Base-by-base conservation (phyloP, 2,113 vertebrate species). In the Collichthys lucidus region DNA sequence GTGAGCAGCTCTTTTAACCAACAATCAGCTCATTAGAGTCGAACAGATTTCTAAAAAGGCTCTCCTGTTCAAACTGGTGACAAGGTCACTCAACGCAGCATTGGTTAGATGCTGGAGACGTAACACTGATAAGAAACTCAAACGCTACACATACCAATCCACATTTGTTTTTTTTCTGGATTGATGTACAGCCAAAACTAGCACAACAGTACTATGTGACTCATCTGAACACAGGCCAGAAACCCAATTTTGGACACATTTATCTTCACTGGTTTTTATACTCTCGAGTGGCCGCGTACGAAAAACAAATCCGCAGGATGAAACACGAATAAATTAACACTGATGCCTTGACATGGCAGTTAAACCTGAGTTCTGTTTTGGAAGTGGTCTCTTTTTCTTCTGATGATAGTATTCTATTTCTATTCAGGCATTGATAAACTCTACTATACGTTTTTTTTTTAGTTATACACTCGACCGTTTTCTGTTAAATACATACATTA, bases 341-440 rank as follows among this genome's bases (percentile, higher is more conserved):
- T 69, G 89, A 90, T 76, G 85, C 92, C 89, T 90, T 83, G 79
- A 93, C 81, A 92, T 89, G 91, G 91, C 91, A 87, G 89, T 93
- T 94, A 92, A 96, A 96, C 95, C 95, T 96, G 95, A 96, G 95
- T 93, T 95, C 89, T 95, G 94, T 93, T 94, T 89, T 90, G 93
- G 91, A 95, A 95, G 92, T 95, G 90, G 88, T 91, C 61, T 92
- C 73, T 84, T 82, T 46, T 86, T 92, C 78, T 89, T 92, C 88
- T 91, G 73, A 93, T 92, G 90, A 92, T 90, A 85, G 80, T 93
- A 84, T 93, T 91, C 91, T 92, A 92, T 88, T 94, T 93, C 90
- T 95, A 93, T 93, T 93, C 90, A 92, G 92, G 91, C 85, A 87
- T 89, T 90, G 84, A 92, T 92, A 84, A 89, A 90, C 70, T 91